phyloP scores from a whole-genome alignment of 2,797 vertebrate genomes.

The Heterohyrax brucei region DNA sequence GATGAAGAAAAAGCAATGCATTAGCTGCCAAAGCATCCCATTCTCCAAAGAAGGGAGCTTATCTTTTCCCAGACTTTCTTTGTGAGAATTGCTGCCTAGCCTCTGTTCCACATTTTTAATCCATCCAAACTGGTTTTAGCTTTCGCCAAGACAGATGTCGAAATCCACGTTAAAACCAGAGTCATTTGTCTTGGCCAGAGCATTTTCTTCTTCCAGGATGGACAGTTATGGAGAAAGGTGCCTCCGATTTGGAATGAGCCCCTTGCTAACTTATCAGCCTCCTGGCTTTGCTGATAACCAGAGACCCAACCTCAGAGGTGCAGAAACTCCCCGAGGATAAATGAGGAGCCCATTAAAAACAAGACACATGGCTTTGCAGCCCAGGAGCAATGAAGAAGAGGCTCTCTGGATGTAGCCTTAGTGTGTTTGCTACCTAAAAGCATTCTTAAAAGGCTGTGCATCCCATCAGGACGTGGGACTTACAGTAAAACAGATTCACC shows the following conservation, averaged over 20 bases:
- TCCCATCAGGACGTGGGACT: background rate
- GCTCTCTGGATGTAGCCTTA: background rate
- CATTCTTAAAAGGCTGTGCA: background rate
- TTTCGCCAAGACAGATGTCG: slow-evolving; percentile 76
- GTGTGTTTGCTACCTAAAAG: background rate
- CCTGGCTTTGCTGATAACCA: slow-evolving; percentile 47
- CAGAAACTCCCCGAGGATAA: slow-evolving; percentile 1
- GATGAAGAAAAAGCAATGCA: slow-evolving; percentile 35
- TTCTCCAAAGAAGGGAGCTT: background rate
- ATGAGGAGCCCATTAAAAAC: slow-evolving; percentile 10
- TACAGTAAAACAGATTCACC: no score
- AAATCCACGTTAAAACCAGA: background rate
- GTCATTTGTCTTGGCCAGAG: slow-evolving; percentile 68
- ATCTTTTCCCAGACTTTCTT: background rate
- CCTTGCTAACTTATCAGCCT: background rate
- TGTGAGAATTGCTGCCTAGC: background rate
- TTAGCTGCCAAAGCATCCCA: background rate
- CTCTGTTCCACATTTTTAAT: background rate
- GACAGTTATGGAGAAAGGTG: background rate
- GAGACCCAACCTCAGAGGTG: background rate
- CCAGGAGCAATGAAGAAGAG: background rate
- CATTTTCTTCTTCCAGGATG: background rate
- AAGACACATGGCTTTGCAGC: background rate
- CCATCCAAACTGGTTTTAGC: slow-evolving; percentile 53
- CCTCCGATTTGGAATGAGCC: background rate